Base-by-base conservation (phyloP, 2,113 vertebrate species). In the Ursus arctos region DNA sequence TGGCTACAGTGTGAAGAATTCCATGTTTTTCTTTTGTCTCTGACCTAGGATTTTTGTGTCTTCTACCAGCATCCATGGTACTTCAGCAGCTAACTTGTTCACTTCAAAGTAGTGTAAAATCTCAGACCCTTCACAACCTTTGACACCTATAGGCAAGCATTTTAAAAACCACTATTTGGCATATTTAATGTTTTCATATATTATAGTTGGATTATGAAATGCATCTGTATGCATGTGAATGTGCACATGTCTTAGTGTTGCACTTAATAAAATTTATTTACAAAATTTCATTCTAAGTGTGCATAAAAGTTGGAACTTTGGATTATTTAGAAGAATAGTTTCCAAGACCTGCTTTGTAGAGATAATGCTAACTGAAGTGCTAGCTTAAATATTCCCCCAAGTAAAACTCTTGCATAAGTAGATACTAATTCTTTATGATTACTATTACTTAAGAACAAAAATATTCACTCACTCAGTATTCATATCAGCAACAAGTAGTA, bases 391-490 rank as follows among this genome's bases (percentile, higher is more conserved):
- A 63, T 63, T 94, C 63, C 24, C 33, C 28, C 67, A 94, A 76
- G 31, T 65, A 43, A 80, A 65, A 91, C 36, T 76, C 8, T 79
- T 74, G 2, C 7, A 80, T 26, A 14, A 82, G 53, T 53, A 86
- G 40, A 90, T 11, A 12, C 14, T 77, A 33, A 53, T n/a, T 71
- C 28, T 89, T 57, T 93, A 92, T 77, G 9, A 51, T 55, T 69
- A 15, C 2, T 71, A n/a, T 89, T 53, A 81, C 21, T 89, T 93
- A 95, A 89, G 22, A 89, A 87, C 10, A 65, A 92, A 96, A 86
- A 77, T 94, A 92, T 86, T 96, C 59, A 92, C 19, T 74, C 18
- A 84, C 0, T 71, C 26, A 67, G 2, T 76, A 51, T 94, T 95
- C 7, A 5, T 65, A 86, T 81, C n/a, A 94, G 14, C 36, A 77